Evolutionary conservation across 2,113 vertebrate genomes (phyloP).

Genomic region (Lophochroa leadbeateri): DNA sequence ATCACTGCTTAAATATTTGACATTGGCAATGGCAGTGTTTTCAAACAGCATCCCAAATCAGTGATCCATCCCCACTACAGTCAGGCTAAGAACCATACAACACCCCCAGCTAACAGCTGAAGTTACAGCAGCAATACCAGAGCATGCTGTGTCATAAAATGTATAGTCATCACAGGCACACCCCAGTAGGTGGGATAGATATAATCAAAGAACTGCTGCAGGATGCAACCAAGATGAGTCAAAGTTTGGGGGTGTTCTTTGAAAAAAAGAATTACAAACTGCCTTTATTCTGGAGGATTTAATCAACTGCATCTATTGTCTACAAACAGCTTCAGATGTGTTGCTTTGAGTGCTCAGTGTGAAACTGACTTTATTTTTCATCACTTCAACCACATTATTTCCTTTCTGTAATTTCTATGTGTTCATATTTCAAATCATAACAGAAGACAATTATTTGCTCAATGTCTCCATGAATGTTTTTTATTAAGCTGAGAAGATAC

Average conservation of each 20-base stretch:
- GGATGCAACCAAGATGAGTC: not conserved
- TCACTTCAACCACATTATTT: not conserved
- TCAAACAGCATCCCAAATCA: not conserved
- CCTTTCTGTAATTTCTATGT: not conserved
- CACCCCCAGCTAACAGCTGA: not conserved
- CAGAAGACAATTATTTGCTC: not conserved
- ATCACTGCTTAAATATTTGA: not conserved
- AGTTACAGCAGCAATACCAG: not conserved
- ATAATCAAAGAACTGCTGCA: not conserved
- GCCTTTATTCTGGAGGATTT: not conserved
- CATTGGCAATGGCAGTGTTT: not conserved
- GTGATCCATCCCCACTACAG: not conserved
- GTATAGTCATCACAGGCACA: not conserved
- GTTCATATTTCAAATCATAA: not conserved
- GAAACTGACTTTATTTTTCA: not conserved
- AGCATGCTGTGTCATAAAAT: accelerated
- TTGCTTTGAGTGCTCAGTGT: not conserved
- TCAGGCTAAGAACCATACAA: not conserved
- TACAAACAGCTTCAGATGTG: not conserved
- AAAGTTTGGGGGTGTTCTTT: not conserved
- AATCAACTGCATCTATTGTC: not conserved
- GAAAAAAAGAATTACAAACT: not conserved
- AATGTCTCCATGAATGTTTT: not conserved
- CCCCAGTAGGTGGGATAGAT: not conserved
- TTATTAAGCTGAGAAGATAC: not conserved